Evolutionary conservation across 2,888 invertebrate genomes (phyloP), one percentile per base, ranked within the genome.

Genomic region (Harpagoxenus sublaevis): DNA sequence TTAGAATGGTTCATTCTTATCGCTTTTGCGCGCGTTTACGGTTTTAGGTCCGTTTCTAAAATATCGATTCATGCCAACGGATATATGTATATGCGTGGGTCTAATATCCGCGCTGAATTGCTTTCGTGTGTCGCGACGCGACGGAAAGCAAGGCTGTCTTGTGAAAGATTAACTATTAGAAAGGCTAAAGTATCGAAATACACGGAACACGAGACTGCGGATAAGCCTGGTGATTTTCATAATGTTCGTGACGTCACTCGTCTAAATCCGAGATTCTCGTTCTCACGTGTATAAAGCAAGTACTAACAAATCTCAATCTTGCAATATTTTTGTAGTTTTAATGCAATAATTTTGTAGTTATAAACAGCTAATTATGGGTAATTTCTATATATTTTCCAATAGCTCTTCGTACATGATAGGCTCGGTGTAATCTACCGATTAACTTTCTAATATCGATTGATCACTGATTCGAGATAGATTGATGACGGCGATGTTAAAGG

Each of bases 101-200:
- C 23, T 71, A 60, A 81, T 71, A 79, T 70, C 48, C 45, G 18
- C 57, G 28, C 18, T 53, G 53, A 28, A 62, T 48, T 39, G 65
- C 42, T 18, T 23, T 79, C 39, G 39, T 71, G 23, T 62, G 31
- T 57, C 10, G 23, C 60, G 55, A n/a, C 23, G 35, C 23, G 23
- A 57, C 57, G 48, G 48, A 57, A 79, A 65, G 18, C 39, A 74
- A 68, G 53, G 55, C 55, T 45, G 42, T 62, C 55, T 66, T 12
- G 39, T 53, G 79, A 79, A 68, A 77, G 73, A 60, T 82, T 18
- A 62, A 57, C 65, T 68, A 73, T 82, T 82, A 84, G 82, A 82
- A 84, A 66, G 82, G 55, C 28, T 55, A 45, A 81, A 74, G 82
- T 82, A 73, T 84, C 84, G 35, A 71, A 84, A 84, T 81, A 65